Evolutionary conservation across 37 sponge, comb jelly and placozoan species (phyloP), one percentile per base, ranked within the genome.

Genomic region (Chondrosia reniformis): DNA sequence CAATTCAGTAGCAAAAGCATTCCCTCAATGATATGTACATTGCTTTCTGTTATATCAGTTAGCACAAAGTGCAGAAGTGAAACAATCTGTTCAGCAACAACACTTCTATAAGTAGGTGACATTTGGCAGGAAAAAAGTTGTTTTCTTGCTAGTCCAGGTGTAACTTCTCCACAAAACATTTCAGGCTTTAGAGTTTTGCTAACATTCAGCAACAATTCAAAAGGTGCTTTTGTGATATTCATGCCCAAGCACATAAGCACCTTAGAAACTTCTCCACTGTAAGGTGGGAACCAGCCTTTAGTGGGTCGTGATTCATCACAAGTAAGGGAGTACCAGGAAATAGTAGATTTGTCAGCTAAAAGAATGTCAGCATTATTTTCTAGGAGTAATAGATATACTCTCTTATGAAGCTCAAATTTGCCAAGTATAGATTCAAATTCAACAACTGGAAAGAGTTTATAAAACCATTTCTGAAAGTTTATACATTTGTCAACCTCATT

Each of bases 1-100:
- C 34, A 4, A 27, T 84, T 57, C 33, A 88, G 40, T 17, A 87
- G 33, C 52, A 87, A 76, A 6, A 83, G 87, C 7, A 76, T 37
- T 41, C 57, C 67, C 4, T 43, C 5, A 5, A 87, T 39, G 15
- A 1, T 8, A 7, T 44, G 42, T 44, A 43, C 42, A 21, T 69
- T 44, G 24, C 44, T 41, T 17, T 41, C 39, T 36, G 38, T n/a
- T 22, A 69, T 69, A 8, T 39, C 72, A 40, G 24, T 8, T 4
- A 69, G 44, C 8, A 69, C 43, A 69, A n/a, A 69, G 31, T 13
- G 15, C 72, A 69, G 13, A 12, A 69, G 72, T 43, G 72, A 44
- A 19, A 81, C 57, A 31, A 76, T 39, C 46, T 63, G 62, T 3
- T 36, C 27, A 8, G 44, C 54, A 33, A 87, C 78, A 4, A 87